Conservation (phyloP, 1,140 invertebrate species). For the Caenorhabditis tropicalis region DNA sequence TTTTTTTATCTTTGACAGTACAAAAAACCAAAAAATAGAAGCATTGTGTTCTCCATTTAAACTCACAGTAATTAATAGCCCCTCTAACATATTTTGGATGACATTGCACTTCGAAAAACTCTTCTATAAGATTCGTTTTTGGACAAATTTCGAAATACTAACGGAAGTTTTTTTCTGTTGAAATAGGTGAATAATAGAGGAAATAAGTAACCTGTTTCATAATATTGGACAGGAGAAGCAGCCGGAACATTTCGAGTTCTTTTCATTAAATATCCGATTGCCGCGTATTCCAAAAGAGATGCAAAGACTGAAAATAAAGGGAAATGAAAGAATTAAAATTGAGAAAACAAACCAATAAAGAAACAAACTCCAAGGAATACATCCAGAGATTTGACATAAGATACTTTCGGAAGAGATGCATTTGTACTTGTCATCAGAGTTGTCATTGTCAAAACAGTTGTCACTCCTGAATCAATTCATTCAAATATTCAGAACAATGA, state of each 20-base stretch:
- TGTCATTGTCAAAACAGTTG: slow-evolving; percentile 71
- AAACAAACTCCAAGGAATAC: slow-evolving; percentile 72
- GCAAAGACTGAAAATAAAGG: slow-evolving; percentile 64
- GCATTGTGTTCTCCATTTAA: not conserved
- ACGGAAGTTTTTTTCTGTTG: not conserved
- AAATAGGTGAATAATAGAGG: not conserved
- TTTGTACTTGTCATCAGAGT: slow-evolving; percentile 72
- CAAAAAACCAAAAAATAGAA: not conserved
- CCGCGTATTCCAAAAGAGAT: slow-evolving; percentile 67
- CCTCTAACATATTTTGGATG: slow-evolving; percentile 37
- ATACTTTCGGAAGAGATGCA: slow-evolving; percentile 76
- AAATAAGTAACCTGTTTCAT: slow-evolving; percentile 45
- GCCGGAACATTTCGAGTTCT: slow-evolving; percentile 57
- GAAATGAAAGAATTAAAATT: not conserved
- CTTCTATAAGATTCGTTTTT: slow-evolving; percentile 22
- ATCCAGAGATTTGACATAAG: slow-evolving; percentile 71
- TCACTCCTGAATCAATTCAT: slow-evolving; percentile 56
- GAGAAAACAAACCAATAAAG: slow-evolving; percentile 65
- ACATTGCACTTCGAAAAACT: slow-evolving; percentile 42
- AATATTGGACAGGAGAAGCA: slow-evolving; percentile 50
- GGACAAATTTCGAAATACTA: not conserved
- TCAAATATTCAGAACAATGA: not conserved
- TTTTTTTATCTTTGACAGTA: too few species aligned
- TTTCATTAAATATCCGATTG: slow-evolving; percentile 70
- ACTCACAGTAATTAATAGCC: slow-evolving; percentile 28